Evolutionary conservation across 2,797 vertebrate species (phyloP).

Genomic region (Rachycentron canadum): DNA sequence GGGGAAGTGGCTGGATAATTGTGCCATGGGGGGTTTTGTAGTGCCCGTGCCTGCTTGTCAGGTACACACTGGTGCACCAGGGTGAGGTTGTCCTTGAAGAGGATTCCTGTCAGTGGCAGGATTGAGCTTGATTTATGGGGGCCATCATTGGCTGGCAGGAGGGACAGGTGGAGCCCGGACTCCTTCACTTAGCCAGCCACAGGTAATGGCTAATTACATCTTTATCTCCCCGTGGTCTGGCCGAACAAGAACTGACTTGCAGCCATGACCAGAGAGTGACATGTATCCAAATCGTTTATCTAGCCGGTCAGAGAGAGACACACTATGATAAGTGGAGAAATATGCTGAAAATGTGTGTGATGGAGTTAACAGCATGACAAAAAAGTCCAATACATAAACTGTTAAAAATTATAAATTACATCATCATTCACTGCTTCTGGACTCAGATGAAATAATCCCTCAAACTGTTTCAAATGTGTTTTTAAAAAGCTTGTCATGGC

Average conservation of each 20-base stretch:
- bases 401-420: conserved; percentile 83
- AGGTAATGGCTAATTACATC: conserved; percentile 84
- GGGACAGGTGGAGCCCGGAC: conserved; percentile 73
- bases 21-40: conserved; percentile 64
- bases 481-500: conserved; percentile 86
- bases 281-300: conserved; percentile 69
- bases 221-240: conserved; percentile 81
- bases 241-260: conserved; percentile 65
- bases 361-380: conserved; percentile 75
- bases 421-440: conserved; percentile 68
- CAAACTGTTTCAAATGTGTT: conserved; percentile 69
- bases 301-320: conserved; percentile 65
- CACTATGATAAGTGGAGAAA: conserved; percentile 64
- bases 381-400: conserved; percentile 66
- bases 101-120: conserved; percentile 83
- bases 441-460: conserved; percentile 69
- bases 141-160: conserved; percentile 78
- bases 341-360: conserved; percentile 65
- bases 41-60: conserved; percentile 66
- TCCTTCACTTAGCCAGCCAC: conserved; percentile 80
- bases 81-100: conserved; percentile 83
- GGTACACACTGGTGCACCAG: conserved; percentile 65
- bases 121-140: conserved; percentile 87
- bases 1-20: conserved; percentile 76
- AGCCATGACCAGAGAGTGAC: conserved; percentile 63